These are phyloP conservation scores for Chiroxiphia lanceolata DNA, from an alignment of 2,797 vertebrate species.

Conservation along the genomic window DNA sequence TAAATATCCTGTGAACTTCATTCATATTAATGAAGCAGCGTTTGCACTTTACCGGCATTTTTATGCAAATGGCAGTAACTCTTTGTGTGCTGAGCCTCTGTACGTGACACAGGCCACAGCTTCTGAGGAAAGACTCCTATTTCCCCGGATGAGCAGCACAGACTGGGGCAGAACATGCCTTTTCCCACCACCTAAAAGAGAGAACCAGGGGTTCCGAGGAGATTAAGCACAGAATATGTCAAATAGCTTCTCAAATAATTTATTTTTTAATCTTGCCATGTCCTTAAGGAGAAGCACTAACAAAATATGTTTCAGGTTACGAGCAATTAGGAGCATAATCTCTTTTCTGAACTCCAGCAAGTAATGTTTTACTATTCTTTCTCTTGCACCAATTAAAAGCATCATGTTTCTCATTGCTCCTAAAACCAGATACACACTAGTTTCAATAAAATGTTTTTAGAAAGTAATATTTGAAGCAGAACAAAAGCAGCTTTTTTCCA, in stretches of 20 bases:
- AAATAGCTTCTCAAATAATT: not conserved
- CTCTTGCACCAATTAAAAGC: not conserved
- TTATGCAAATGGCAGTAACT: constrained; percentile 37
- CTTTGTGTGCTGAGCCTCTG: not conserved
- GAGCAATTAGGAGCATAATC: not conserved
- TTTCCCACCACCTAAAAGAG: not conserved
- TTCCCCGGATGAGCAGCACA: not conserved
- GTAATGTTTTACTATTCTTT: not conserved
- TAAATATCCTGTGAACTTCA: constrained; percentile 59
- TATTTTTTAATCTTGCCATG: not conserved
- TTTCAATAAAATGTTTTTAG: not conserved
- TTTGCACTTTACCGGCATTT: constrained; percentile 32
- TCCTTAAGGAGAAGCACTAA: not conserved
- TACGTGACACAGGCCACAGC: not conserved
- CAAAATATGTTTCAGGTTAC: not conserved
- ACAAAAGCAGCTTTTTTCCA: constrained; percentile 14
- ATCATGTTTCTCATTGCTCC: not conserved
- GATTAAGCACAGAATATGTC: not conserved
- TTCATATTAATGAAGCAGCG: constrained; percentile 49
- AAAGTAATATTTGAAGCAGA: not conserved
- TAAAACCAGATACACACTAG: not conserved
- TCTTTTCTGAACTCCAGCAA: not conserved
- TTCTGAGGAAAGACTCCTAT: not conserved
- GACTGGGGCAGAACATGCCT: not conserved
- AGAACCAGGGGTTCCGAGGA: not conserved